These are phyloP conservation scores for Danionella cerebrum DNA, from an alignment of 2,113 vertebrate species.

Conservation along the genomic window DNA sequence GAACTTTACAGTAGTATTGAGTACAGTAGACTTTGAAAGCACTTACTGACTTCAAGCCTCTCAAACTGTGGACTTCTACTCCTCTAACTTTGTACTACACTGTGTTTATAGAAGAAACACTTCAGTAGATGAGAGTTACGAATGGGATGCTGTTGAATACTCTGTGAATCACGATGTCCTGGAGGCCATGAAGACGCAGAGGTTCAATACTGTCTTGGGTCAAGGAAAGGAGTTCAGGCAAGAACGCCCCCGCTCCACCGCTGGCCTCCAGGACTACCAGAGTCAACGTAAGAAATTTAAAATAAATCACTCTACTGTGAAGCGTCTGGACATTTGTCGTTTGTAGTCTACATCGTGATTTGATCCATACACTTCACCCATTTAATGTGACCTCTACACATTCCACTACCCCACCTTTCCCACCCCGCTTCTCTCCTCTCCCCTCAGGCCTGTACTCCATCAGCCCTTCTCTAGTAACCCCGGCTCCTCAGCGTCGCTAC, in stretches of 20 bases:
- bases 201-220: constrained; percentile 31
- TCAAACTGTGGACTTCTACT: not conserved
- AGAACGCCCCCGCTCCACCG: constrained; percentile 38
- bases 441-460: constrained; percentile 21
- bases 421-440: not conserved
- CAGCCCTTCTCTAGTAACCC: constrained; percentile 43
- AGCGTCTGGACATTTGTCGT: no score
- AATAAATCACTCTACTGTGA: not conserved
- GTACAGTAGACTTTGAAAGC: no score
- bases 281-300: constrained; percentile 52
- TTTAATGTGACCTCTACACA: not conserved
- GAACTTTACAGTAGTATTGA: no score
- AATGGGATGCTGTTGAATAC: constrained; percentile 66
- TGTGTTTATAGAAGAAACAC: constrained; percentile 64
- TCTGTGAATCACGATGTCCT: constrained; percentile 57
- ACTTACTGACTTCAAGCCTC: no score
- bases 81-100: constrained; percentile 20
- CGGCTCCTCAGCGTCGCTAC: constrained; percentile 42
- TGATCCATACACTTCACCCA: no score
- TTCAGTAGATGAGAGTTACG: constrained; percentile 74
- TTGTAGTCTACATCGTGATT: no score
- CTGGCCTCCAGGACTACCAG: constrained; percentile 56
- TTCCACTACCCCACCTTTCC: not conserved
- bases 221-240: constrained; percentile 30
- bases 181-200: constrained; percentile 56